Base-by-base conservation (phyloP, 1,140 invertebrate species). In the Metopolophium dirhodum region DNA sequence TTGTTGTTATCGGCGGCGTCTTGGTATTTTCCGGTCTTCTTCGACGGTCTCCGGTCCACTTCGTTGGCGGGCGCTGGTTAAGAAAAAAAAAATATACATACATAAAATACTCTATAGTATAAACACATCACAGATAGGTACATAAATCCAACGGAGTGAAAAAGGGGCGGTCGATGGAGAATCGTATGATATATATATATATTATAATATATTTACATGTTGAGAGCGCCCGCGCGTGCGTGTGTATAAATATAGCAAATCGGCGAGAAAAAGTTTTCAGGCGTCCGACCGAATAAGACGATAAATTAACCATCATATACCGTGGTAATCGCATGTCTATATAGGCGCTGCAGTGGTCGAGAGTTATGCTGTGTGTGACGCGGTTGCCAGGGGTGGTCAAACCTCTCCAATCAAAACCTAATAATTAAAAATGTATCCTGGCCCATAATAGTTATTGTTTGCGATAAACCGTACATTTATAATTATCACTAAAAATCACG, bases 11-110 rank as follows among this genome's bases (percentile, higher is more conserved):
- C 30, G 37, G 91, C 82, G 35, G 91, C 91, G 77, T 93, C 91
- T n/a, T 49, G 47, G 41, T 91, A 26, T 85, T 93, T 93, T 93
- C 91, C 91, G 91, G 91, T 93, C 35, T 85, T 93, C 49, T 93
- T 93, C 77, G 91, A 30, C n/a, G 61, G 49, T 41, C 47, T 93
- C 49, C 91, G 82, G 82, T 93, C 91, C 82, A 93, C 45, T 8
- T 93, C 91, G 91, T 93, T 93, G 68, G n/a, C 49, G 82, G 82
- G 49, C 6, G 37, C 91, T 93, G 7, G 26, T 22, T 22, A 2
- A 51, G 8, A 37, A 20, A 37, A 37, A 51, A 45, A 45, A 30
- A 86, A 30, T 83, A 37, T 47, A 9, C 0, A 47, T 9, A 47
- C 45, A 47, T n/a, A 35, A 51, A n/a, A 89, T 37, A 37, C 22